Evolutionary conservation across 2,888 invertebrate species (phyloP).

Genomic region (Eupithecia inturbata): DNA sequence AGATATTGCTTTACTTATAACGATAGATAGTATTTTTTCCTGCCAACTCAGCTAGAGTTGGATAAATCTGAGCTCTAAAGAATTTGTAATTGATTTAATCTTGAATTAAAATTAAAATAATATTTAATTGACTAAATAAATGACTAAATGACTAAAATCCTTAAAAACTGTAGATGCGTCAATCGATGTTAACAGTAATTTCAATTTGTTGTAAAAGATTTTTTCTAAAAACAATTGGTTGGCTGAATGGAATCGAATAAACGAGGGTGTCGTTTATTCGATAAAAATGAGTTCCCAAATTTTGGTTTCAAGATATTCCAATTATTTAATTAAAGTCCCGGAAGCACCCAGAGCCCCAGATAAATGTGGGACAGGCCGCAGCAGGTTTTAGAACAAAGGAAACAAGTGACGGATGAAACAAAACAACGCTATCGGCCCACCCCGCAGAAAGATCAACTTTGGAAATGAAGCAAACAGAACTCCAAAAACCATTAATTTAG

Average conservation of each 20-base stretch:
- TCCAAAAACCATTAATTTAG: background rate
- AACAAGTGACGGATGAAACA: constrained; percentile 24
- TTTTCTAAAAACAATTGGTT: background rate
- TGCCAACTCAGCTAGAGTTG: background rate
- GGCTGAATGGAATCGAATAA: background rate
- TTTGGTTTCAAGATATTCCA: constrained; percentile 2
- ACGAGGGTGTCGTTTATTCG: background rate
- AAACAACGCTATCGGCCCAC: constrained; percentile 19
- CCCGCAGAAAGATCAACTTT: constrained; percentile 14
- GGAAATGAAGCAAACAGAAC: background rate
- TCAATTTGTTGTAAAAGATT: background rate
- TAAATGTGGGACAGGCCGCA: constrained; percentile 6
- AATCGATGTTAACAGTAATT: background rate
- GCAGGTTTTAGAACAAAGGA: constrained; percentile 18
- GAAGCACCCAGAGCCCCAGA: constrained; percentile 1
- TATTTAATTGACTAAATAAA: too few species aligned
- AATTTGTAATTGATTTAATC: too few species aligned
- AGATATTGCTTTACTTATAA: background rate
- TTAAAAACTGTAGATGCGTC: background rate
- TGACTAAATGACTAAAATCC: too few species aligned
- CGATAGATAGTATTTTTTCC: background rate
- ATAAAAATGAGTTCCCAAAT: background rate
- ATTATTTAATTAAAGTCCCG: background rate
- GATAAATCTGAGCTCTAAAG: background rate
- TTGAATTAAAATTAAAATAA: too few species aligned